Evolutionary conservation across 2,888 invertebrate species (phyloP).

Genomic region (Ptilodon capucinus): DNA sequence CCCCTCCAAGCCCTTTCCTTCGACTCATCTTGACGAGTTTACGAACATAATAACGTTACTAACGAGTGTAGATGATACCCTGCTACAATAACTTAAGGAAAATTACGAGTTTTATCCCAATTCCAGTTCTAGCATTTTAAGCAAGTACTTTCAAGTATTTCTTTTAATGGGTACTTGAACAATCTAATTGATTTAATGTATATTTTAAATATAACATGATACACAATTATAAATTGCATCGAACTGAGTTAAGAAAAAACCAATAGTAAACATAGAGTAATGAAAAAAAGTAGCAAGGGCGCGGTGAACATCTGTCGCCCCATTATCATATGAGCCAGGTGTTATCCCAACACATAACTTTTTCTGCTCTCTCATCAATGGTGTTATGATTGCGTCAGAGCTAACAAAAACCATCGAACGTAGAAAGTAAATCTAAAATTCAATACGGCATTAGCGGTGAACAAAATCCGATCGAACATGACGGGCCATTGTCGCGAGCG

Average conservation of each 20-base stretch:
- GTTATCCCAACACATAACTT: slow-evolving; percentile 10
- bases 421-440: slow-evolving; percentile 10
- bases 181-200: no score
- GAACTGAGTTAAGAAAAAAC: background rate
- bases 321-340: slow-evolving; percentile 47
- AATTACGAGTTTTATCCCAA: background rate
- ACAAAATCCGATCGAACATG: slow-evolving; percentile 39
- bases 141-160: background rate
- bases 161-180: no score
- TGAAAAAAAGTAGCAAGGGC: slow-evolving; percentile 10
- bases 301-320: slow-evolving; percentile 57
- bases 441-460: slow-evolving; percentile 23
- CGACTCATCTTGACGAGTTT: slow-evolving; percentile 13
- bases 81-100: background rate
- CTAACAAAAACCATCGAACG: slow-evolving; percentile 9
- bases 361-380: slow-evolving; percentile 5
- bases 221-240: no score
- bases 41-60: slow-evolving; percentile 2
- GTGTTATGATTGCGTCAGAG: slow-evolving; percentile 1
- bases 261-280: slow-evolving; percentile 14
- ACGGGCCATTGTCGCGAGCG: slow-evolving; percentile 31
- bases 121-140: background rate
- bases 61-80: background rate
- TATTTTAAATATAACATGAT: no score
- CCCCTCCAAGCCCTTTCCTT: slow-evolving; percentile 10